Percentiles rank a stretch among this genome's conserved stretches.
Conservation (phyloP, 1,140 invertebrate species). For the Papilio polytes region DNA sequence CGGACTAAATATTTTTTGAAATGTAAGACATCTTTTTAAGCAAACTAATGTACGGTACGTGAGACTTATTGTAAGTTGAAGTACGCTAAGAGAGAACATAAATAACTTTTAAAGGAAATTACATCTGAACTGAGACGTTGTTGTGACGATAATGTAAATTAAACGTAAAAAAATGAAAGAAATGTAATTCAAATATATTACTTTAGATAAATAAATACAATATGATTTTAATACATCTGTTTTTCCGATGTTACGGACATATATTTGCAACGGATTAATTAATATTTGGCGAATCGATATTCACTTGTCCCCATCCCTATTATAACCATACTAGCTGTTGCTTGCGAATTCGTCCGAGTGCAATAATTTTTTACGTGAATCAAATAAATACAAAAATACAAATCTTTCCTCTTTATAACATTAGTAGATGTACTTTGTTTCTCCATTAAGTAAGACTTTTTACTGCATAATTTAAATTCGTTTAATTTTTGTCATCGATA, state of each 20-base stretch:
- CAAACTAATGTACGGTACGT: conserved; percentile 27
- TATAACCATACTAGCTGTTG: too few relatives aligned
- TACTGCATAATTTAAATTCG: background rate
- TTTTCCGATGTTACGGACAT: too few relatives aligned
- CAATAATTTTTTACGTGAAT: too few relatives aligned
- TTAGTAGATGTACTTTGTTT: too few relatives aligned
- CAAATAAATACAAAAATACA: too few relatives aligned
- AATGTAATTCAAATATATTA: background rate
- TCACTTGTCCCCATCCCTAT: too few relatives aligned
- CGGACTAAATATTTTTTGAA: background rate
- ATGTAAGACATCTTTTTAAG: background rate
- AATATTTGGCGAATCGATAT: too few relatives aligned
- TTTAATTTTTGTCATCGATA: background rate
- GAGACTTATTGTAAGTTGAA: conserved; percentile 19
- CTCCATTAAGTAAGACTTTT: too few relatives aligned
- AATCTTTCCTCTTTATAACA: too few relatives aligned
- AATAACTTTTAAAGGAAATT: conserved; percentile 31
- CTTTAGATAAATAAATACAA: background rate
- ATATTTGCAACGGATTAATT: too few relatives aligned
- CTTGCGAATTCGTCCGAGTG: too few relatives aligned
- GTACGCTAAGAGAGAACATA: background rate
- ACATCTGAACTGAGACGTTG: background rate
- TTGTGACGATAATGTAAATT: background rate
- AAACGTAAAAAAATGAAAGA: background rate
- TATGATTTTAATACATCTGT: too few relatives aligned